Base-by-base conservation (phyloP, 1,140 invertebrate species). In the Pectinophora gossypiella region DNA sequence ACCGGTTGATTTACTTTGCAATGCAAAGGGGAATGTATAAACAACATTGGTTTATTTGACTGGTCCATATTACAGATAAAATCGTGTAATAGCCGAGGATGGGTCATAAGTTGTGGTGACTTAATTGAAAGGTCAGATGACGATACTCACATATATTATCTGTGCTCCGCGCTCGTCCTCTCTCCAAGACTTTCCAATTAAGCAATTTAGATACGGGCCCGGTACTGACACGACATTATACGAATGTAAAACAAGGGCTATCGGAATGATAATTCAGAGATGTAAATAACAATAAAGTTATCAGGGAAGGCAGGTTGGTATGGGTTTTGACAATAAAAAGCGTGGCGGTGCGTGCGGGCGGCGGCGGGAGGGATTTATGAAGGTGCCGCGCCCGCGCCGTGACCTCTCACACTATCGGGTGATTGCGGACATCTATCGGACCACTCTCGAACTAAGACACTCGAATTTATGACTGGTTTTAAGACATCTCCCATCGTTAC, bases 271-370 rank as follows among this genome's bases (percentile, higher is more conserved):
- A 81, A 81, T 83, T 76, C 78, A 68, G 68, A 71, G 76, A 82
- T 83, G 83, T 86, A 85, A 86, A 86, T 85, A 82, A 87, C 81
- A 82, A 85, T 84, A 85, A 83, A 82, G 72, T 83, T 86, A 86
- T 86, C 83, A 74, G 78, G 59, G 64, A 68, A 74, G 68, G 58
- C 68, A 70, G 68, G 61, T 59, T 56, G 48, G 72, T 78, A 85
- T 85, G 78, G 76, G 77, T 84, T 86, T 82, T 81, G 77, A 86
- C 77, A 78, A 83, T 83, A 85, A 84, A 83, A 85, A 75, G 75
- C 75, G 73, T 70, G 72, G 66, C 76, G 68, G 67, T 70, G 70
- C 60, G 68, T 55, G 55, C 51, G 59, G 5, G 23, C 23, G 40
- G 13, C 50, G 40, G 23, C 18, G 42, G 68, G 71, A 76, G 62